Evolutionary conservation across 2,888 invertebrate species (phyloP), one percentile per base, ranked within the genome.

Genomic region (Hyalella azteca): DNA sequence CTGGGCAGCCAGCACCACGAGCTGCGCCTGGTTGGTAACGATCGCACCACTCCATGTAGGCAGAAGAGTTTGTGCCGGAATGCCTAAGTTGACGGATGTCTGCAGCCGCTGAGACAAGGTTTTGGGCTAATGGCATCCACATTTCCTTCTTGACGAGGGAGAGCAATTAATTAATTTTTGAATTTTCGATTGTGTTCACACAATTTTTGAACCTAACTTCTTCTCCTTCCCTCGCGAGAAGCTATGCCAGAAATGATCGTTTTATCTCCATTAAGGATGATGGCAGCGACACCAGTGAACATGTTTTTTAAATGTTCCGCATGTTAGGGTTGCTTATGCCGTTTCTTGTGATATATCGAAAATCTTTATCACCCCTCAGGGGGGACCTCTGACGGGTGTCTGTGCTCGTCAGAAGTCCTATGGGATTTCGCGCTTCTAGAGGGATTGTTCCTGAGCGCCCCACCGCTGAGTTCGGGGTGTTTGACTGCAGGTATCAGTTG

Each of bases 281-380:
- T 97, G 15, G 97, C 93, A 2, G 97, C 94, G 11, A 99, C 96
- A 26, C 99, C 99, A 41, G 99, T 99, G 89, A 99, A 99, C 99
- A 99, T 99, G 90, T 99, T 99, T 90, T 99, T 99, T 90, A 99
- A 98, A 89, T 99, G 99, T 99, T 99, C 88, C 99, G 99, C 13
- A 99, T 90, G 45, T 98, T 92, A 0, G 96, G 95, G 81, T 99
- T 93, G 88, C 99, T 99, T 89, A 99, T 99, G 89, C 97, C 97
- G 91, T 99, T 99, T 85, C 99, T 99, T 88, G 99, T 99, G 78
- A 99, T 99, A 89, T 99, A 99, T 81, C 99, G 90, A 83, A 99
- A 90, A 91, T 99, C 99, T 90, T 99, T 99, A 88, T 99, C 99
- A 85, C 99, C 99, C n/a, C n/a, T n/a, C n/a, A n/a, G n/a, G n/a